Evolutionary conservation across 1,140 invertebrate species (phyloP).

Genomic region (Drosophila leontia): DNA sequence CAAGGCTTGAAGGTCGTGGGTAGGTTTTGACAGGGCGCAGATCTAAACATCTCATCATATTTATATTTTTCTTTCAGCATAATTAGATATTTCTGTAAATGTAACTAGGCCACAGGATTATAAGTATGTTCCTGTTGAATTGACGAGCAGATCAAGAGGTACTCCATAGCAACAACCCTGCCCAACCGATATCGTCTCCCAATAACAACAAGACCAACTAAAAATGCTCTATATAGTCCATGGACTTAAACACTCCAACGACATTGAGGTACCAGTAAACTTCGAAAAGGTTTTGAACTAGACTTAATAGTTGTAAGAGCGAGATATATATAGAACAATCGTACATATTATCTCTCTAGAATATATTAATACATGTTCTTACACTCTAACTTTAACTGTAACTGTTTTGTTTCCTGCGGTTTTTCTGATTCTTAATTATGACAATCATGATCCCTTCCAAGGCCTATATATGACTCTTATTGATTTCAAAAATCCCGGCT

Average conservation of each 20-base stretch:
- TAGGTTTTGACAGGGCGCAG: background rate
- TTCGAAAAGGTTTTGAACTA: no score
- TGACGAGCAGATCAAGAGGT: background rate
- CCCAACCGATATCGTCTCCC: no score
- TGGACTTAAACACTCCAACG: no score
- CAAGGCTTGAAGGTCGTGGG: background rate
- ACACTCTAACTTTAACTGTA: no score
- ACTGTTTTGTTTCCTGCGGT: background rate
- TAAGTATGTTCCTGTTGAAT: constrained; percentile 2
- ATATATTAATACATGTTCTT: no score
- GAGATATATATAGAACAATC: no score
- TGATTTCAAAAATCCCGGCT: background rate
- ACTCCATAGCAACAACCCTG: background rate
- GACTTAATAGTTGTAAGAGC: no score
- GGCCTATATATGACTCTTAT: background rate
- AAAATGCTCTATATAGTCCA: background rate
- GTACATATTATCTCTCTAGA: no score
- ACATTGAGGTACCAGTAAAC: no score
- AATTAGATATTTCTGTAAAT: background rate
- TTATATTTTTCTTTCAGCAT: background rate
- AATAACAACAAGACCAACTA: no score
- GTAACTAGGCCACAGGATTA: background rate
- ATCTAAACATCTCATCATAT: background rate
- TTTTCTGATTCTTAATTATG: background rate
- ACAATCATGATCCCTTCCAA: background rate